Conservation (phyloP, 2,113 vertebrate species). For the Pomatorhinus ruficollis region DNA sequence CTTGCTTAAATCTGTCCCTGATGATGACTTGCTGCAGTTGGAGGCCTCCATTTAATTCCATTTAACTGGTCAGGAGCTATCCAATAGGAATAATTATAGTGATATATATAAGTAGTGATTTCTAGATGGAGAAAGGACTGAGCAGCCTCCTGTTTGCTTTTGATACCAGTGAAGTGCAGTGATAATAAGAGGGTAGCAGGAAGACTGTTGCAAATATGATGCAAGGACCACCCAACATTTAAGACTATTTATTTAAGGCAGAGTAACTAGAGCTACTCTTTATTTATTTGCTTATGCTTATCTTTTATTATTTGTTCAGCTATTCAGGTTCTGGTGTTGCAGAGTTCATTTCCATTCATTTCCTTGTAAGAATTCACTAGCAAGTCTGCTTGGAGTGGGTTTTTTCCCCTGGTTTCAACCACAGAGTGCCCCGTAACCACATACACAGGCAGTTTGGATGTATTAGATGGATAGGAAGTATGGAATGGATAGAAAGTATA, state of each 20-base stretch:
- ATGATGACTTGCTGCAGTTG: background rate
- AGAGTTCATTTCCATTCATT: background rate
- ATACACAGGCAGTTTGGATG: background rate
- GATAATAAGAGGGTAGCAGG: background rate
- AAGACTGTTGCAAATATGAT: background rate
- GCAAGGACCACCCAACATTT: background rate
- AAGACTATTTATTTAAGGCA: background rate
- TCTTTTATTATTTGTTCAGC: background rate
- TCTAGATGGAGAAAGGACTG: background rate
- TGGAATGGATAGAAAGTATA: background rate
- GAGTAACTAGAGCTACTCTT: background rate
- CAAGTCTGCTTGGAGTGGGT: background rate
- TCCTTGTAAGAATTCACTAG: background rate
- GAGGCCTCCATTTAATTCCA: background rate
- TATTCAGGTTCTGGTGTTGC: background rate
- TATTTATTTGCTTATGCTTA: background rate
- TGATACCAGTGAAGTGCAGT: background rate
- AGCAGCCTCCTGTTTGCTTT: background rate
- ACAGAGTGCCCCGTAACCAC: fast-evolving
- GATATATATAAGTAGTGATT: background rate
- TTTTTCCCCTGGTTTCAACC: background rate
- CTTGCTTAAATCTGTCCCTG: background rate
- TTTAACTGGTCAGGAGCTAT: background rate
- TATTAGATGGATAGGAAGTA: fast-evolving
- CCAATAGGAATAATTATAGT: background rate